Conservation (phyloP, 2,797 vertebrate genomes). For the Distichodus sexfasciatus region DNA sequence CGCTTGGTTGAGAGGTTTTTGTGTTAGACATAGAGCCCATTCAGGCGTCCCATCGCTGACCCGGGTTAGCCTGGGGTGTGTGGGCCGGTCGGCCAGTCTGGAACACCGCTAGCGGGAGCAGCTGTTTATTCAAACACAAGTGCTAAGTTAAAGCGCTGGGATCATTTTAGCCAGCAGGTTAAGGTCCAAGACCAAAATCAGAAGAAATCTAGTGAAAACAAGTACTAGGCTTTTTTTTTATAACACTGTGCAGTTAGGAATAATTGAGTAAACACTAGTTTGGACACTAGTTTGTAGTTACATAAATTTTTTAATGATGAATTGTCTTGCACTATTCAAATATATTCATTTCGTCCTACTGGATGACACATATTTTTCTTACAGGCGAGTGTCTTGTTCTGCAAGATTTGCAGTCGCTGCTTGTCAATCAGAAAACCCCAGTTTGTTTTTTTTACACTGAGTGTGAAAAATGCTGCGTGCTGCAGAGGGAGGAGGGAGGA, state of each 20-base stretch:
- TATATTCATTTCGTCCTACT: too few species aligned
- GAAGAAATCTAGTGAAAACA: too few species aligned
- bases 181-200: too few species aligned
- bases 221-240: too few species aligned
- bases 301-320: too few species aligned
- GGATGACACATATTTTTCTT: constrained; percentile 26
- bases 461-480: constrained; percentile 41
- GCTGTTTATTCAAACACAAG: constrained; percentile 27
- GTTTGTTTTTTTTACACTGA: constrained; percentile 43
- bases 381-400: constrained; percentile 37
- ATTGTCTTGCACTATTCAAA: too few species aligned
- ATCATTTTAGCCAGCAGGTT: too few species aligned
- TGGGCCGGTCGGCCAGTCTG: background rate
- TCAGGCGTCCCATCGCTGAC: constrained; percentile 17
- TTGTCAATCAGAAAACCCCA: constrained; percentile 16
- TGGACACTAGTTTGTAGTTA: too few species aligned
- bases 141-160: constrained; percentile 8
- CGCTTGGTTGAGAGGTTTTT: constrained; percentile 44
- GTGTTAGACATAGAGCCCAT: constrained; percentile 29
- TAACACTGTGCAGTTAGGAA: too few species aligned
- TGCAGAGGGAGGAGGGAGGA: background rate
- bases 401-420: constrained; percentile 13
- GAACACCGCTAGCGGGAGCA: constrained; percentile 6
- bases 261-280: too few species aligned
- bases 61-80: background rate